Evolutionary conservation across 2,888 invertebrate genomes (phyloP).

Genomic region (Hymenopus coronatus): DNA sequence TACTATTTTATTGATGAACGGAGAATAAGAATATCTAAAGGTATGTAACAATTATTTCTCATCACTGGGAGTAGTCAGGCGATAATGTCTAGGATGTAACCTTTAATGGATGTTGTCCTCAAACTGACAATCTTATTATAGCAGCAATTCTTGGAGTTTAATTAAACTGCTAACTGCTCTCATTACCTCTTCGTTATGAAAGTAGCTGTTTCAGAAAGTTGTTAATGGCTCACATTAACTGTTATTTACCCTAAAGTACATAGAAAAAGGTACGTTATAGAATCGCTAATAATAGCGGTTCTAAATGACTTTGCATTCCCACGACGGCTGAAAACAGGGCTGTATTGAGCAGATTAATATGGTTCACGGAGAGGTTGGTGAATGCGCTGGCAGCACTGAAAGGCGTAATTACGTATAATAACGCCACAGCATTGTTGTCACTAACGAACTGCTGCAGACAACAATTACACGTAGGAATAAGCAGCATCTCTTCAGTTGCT

Average conservation of each 20-base stretch:
- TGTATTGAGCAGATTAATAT: not conserved
- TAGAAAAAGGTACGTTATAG: not conserved
- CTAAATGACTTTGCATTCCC: not conserved
- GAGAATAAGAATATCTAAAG: too few relatives aligned
- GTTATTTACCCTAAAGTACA: not conserved
- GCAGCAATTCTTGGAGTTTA: too few relatives aligned
- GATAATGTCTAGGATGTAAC: too few relatives aligned
- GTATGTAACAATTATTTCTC: too few relatives aligned
- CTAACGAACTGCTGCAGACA: not conserved
- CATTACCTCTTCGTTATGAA: too few relatives aligned
- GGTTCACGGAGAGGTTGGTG: not conserved
- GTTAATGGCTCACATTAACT: not conserved
- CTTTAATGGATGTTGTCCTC: too few relatives aligned
- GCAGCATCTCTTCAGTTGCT: too few relatives aligned
- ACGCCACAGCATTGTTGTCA: not conserved
- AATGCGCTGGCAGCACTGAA: too few relatives aligned
- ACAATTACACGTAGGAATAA: not conserved
- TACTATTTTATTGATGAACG: too few relatives aligned
- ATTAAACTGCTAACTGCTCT: too few relatives aligned
- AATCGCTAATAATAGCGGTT: not conserved
- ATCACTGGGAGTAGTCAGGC: too few relatives aligned
- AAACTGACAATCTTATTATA: too few relatives aligned
- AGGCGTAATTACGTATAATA: not conserved
- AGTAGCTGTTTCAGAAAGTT: not conserved
- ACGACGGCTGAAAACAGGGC: not conserved